Evolutionary conservation across 2,797 vertebrate genomes (phyloP), one percentile per base, ranked within the genome.

Genomic region (Erethizon dorsatum): DNA sequence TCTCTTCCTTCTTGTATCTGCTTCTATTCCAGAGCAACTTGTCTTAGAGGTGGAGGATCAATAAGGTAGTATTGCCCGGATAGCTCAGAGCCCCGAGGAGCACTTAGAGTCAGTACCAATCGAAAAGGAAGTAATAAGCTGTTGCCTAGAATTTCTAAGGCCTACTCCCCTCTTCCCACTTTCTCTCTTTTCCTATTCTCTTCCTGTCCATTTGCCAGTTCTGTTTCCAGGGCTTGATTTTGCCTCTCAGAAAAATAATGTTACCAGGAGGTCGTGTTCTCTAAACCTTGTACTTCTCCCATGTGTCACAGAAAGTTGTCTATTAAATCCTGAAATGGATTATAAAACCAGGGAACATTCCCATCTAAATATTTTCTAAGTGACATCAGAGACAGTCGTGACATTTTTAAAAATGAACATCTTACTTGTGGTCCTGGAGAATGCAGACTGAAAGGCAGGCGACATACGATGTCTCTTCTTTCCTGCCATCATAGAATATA

Each of bases 401-500:
- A 69, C 69, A 79, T 93, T 56, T 11, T 94, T 28, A 89, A 91
- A 93, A 89, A 31, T 41, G 10, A 77, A 11, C 28, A 67, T 97
- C 98, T 98, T 99, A 99, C 99, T 77, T 98, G 98, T 98, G 0
- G 99, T 0, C 75, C 28, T 5, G 83, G 92, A 92, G 2, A 94
- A 0, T 5, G 75, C 8, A 0, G 77, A 91, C n/a, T 0, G 78
- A 7, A 45, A 92, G 28, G 92, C 52, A 69, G 97, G 95, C 14
- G 91, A 56, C 5, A 28, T 28, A 2, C 63, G 7, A 17, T 47
- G 97, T 98, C 97, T 97, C 94, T 99, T 95, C 98, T 98, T 56
- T 98, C 99, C 99, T 99, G 75, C 98, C 98, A 83, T 83, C 95
- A 37, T 98, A 95, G 94, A 99, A 99, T 1, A 99, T 98, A 20